Evolutionary conservation across 1,140 invertebrate species (phyloP), one percentile per base, ranked within the genome.

Genomic region (Camponotus pennsylvanicus): DNA sequence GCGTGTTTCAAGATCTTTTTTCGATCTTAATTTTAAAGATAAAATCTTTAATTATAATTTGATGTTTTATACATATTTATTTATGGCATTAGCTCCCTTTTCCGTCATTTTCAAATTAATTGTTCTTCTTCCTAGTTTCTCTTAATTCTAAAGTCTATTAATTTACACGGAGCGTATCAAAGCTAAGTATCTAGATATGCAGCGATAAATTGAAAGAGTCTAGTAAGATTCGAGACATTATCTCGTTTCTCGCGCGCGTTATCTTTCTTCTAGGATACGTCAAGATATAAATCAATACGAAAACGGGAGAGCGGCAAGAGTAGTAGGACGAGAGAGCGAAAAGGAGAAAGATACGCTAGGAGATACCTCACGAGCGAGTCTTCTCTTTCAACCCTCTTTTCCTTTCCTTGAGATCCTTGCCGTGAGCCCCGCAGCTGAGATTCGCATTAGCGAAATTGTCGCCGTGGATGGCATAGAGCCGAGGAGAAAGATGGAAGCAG

Each of bases 381-480:
- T 80, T 21, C 59, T 69, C 69, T 70, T 77, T 52, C 45, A 57
- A 45, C 67, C 49, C 57, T 21, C 71, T 49, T 85, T 78, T 66
- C 52, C 57, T 63, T 71, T 49, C 85, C 71, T 52, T 40, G 76
- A 78, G 86, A 89, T 89, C 88, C 73, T 64, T 66, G 63, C 77
- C 61, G 75, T 78, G 67, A 79, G 70, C 13, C 80, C 86, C 73
- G 80, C 86, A 90, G 86, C 86, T 88, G 86, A 90, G 86, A 88
- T 88, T 91, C 87, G 89, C 78, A 91, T 91, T 91, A 91, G 89
- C 69, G 78, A 91, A 91, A 91, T 91, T 90, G 87, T 90, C 89
- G 88, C 82, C 76, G 75, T 76, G 88, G 79, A 79, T 87, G 73
- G 70, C 6, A 71, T 37, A 82, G 83, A 79, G 40, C 21, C 57